Conservation (phyloP, 35 echinoderm and acorn worm species). For the Amphiura filiformis region DNA sequence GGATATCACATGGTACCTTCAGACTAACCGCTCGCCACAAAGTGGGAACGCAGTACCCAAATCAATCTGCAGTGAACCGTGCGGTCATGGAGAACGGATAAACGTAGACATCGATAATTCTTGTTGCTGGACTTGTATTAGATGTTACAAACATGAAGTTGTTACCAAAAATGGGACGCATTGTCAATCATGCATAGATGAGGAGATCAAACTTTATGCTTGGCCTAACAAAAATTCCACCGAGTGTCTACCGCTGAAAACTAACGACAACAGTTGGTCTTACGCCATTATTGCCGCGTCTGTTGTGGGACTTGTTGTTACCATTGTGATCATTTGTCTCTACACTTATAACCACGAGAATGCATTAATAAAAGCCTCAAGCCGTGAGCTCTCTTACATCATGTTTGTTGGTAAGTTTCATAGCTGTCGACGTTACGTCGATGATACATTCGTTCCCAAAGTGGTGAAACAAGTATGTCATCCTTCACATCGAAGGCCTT, state of each 20-base stretch:
- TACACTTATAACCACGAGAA: constrained; percentile 75
- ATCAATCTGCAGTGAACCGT: constrained; percentile 76
- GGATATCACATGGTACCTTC: neutral
- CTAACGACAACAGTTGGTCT: constrained; percentile 19
- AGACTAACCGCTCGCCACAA: constrained; percentile 13
- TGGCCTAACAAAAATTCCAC: constrained; percentile 56
- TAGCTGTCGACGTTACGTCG: no score
- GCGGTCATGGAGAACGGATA: constrained; percentile 39
- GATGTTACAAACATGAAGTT: constrained; percentile 49
- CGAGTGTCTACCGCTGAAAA: constrained; percentile 29
- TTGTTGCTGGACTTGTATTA: constrained; percentile 84
- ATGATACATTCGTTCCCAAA: no score
- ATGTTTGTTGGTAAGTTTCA: constrained; percentile 42
- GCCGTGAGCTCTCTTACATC: constrained; percentile 83
- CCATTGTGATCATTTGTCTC: constrained; percentile 35
- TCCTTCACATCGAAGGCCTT: no score
- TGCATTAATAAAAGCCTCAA: constrained; percentile 86
- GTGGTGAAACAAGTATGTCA: no score
- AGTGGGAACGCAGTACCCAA: constrained; percentile 57
- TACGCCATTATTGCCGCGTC: constrained; percentile 58
- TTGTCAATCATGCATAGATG: constrained; percentile 59
- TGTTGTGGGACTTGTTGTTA: constrained; percentile 35
- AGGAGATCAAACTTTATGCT: neutral
- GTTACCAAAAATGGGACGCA: constrained; percentile 59
- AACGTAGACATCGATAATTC: constrained; percentile 60